Evolutionary conservation across 2,797 vertebrate genomes (phyloP), one percentile per base, ranked within the genome.

Genomic region (Hirundo rustica): DNA sequence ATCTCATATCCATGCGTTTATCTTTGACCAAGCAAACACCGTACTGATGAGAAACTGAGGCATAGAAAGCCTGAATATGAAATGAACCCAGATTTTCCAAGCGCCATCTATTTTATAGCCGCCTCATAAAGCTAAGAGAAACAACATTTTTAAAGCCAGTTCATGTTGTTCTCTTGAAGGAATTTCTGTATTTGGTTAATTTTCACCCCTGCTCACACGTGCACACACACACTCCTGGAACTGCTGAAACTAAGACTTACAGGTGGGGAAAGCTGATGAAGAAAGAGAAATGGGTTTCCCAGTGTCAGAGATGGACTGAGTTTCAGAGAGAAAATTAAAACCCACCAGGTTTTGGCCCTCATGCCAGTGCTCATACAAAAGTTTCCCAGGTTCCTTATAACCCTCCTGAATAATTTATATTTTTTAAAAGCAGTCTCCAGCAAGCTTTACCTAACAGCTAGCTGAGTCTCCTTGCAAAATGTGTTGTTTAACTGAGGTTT

Each of bases 271-370:
- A 78, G 76, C 3, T 29, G 45, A 88, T 36, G 27, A 21, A 81
- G 40, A 68, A 65, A 51, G 21, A 70, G 13, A 78, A 89, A 80
- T 15, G 32, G 36, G 16, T 19, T 75, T 86, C 89, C 29, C 29
- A 42, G 34, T 23, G 32, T 20, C 55, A 75, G 44, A 47, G 48
- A 55, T 10, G 16, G 44, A 67, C n/a, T 71, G 26, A 1, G 10
- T 30, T 70, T 73, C 64, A 87, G 34, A 68, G 15, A 61, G 9
- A 91, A 75, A 50, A 73, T 19, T 32, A 87, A 86, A 90, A 76
- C 12, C 0, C 10, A 10, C 26, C 16, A 22, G 22, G 9, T 75
- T 54, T n/a, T 47, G 14, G 16, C 61, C 45, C 30, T 78, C 60
- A 50, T 20, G 65, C 6, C 32, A 42, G 8, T 13, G 8, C 16